phyloP scores from a whole-genome alignment of 2,113 vertebrate species.

The Muntiacus reevesi region DNA sequence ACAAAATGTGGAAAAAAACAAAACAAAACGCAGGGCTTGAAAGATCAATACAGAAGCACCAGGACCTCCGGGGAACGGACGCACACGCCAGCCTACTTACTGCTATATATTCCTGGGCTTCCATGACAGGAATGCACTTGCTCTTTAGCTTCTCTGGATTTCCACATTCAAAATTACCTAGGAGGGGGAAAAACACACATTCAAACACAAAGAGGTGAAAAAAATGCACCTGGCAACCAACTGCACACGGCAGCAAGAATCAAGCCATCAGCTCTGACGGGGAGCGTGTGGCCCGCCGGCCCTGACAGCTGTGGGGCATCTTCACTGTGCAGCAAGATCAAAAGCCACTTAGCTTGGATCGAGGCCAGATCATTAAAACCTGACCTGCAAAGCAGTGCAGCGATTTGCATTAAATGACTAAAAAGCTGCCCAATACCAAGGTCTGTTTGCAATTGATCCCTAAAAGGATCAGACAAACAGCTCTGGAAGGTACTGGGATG shows the following conservation, averaged over 20 bases:
- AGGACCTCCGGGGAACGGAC: background rate
- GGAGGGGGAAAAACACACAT: slow-evolving; percentile 2
- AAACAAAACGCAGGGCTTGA: background rate
- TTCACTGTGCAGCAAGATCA: slow-evolving; percentile 54
- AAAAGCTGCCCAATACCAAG: slow-evolving; percentile 66
- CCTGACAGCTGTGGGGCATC: slow-evolving; percentile 41
- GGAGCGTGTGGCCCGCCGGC: slow-evolving; percentile 39
- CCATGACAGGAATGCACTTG: slow-evolving; percentile 83
- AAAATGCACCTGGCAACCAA: background rate
- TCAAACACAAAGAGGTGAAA: slow-evolving; percentile 29
- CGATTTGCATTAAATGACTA: slow-evolving; percentile 69
- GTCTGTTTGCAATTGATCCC: slow-evolving; percentile 67
- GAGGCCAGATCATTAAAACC: slow-evolving; percentile 72
- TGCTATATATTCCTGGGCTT: slow-evolving; percentile 78
- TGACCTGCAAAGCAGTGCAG: slow-evolving; percentile 69
- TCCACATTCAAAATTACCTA: slow-evolving; percentile 88
- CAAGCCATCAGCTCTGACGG: slow-evolving; percentile 55
- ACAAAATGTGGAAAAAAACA: background rate
- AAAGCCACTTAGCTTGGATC: slow-evolving; percentile 74
- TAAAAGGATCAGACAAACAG: slow-evolving; percentile 58
- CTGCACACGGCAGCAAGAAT: slow-evolving; percentile 36
- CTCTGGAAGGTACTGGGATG: background rate
- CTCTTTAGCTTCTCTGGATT: slow-evolving; percentile 85
- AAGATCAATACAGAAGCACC: background rate
- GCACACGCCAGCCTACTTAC: slow-evolving; percentile 76